Evolutionary conservation across 2,797 vertebrate species (phyloP).

Genomic region (Ctenopoma multispine): DNA sequence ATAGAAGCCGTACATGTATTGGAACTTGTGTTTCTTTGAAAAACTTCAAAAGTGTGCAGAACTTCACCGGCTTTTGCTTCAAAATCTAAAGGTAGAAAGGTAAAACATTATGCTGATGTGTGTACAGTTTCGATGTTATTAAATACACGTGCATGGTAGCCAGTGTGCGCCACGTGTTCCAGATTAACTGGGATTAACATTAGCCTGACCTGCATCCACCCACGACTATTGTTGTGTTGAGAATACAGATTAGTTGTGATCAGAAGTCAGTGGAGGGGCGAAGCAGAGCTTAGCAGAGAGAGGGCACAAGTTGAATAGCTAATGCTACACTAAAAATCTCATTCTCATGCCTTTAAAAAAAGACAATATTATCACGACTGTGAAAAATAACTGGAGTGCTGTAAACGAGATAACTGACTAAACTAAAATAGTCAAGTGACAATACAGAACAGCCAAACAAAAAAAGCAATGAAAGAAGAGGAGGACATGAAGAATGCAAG

Average conservation of each 20-base stretch:
- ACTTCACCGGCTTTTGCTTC: too few relatives aligned
- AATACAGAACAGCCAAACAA: neutral
- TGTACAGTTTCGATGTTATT: neutral
- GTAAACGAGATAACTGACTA: neutral
- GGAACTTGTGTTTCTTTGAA: too few relatives aligned
- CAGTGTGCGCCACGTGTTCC: slow-evolving; percentile 9
- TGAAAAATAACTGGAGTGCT: neutral
- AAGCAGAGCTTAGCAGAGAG: slow-evolving; percentile 27
- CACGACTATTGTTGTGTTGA: slow-evolving; percentile 57
- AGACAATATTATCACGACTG: slow-evolving; percentile 5
- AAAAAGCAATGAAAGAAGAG: neutral
- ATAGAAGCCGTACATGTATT: too few relatives aligned
- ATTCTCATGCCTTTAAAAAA: slow-evolving; percentile 2
- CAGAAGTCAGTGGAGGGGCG: slow-evolving; percentile 39
- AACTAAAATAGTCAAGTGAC: neutral
- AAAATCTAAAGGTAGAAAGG: too few relatives aligned
- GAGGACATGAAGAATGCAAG: neutral
- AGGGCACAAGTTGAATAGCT: slow-evolving; percentile 9
- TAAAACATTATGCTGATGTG: too few relatives aligned
- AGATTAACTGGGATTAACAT: slow-evolving; percentile 73
- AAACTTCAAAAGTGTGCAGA: too few relatives aligned
- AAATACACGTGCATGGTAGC: neutral
- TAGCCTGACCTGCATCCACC: slow-evolving; percentile 57
- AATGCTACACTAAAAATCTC: neutral
- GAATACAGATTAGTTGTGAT: slow-evolving; percentile 67